Conservation (phyloP, 2,113 vertebrate species). For the Martes martes region DNA sequence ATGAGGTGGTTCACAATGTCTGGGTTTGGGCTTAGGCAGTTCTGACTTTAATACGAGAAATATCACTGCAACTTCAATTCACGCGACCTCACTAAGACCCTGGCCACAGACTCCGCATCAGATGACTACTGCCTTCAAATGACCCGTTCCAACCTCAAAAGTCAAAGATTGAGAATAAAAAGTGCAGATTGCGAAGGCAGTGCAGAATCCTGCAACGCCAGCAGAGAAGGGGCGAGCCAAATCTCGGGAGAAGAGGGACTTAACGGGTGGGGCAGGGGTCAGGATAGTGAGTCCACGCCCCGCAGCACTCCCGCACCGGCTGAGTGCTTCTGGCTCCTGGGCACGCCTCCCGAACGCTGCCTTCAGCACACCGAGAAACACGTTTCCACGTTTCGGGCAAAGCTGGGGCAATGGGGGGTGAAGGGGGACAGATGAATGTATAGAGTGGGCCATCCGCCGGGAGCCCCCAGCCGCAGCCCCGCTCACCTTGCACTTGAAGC, state of each 20-base stretch:
- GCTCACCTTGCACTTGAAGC: constrained; percentile 91
- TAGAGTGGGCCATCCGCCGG: not conserved
- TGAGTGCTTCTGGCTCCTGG: not conserved
- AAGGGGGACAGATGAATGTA: not conserved
- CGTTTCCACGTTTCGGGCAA: not conserved
- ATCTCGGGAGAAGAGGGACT: not conserved
- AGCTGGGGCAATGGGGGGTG: not conserved
- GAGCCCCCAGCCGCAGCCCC: not conserved
- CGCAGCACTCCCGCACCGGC: not conserved
- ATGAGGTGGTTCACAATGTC: not conserved
- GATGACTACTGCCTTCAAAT: not conserved
- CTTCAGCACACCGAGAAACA: not conserved
- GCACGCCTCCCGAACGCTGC: not conserved
- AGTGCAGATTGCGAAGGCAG: not conserved
- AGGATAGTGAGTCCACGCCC: not conserved
- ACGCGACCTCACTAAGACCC: not conserved
- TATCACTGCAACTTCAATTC: not conserved
- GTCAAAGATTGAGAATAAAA: not conserved
- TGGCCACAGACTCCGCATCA: not conserved
- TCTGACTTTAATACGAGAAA: not conserved
- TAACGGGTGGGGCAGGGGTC: not conserved
- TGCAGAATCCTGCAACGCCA: not conserved
- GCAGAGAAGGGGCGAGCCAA: not conserved
- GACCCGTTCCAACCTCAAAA: not conserved
- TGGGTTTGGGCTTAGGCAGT: not conserved